Evolutionary conservation across 2,113 vertebrate genomes (phyloP).

Genomic region (Dipodomys ordii): DNA sequence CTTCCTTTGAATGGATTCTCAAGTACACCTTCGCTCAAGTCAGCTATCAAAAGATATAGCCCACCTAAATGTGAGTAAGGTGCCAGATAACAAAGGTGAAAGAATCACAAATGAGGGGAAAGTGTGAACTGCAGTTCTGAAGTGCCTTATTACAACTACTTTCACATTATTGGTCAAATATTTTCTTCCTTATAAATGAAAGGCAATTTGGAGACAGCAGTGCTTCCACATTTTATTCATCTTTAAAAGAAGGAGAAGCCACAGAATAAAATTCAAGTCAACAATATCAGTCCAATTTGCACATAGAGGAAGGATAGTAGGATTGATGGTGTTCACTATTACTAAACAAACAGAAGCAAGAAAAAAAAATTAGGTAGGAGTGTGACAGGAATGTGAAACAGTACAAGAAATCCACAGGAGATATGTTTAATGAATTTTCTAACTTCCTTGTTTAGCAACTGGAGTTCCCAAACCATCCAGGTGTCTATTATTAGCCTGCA

Average conservation of each 20-base stretch:
- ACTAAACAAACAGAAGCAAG: conserved; percentile 70
- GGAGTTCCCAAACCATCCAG: neutral
- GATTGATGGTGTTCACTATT: conserved; percentile 69
- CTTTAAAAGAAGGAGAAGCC: conserved; percentile 41
- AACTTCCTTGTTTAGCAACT: conserved; percentile 23
- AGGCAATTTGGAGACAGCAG: conserved; percentile 35
- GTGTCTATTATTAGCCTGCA: neutral
- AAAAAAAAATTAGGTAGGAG: conserved; percentile 42
- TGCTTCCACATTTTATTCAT: conserved; percentile 21
- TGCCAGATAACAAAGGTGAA: neutral
- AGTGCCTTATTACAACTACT: conserved; percentile 10
- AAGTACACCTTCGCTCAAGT: neutral
- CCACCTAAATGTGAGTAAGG: neutral
- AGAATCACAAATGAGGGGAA: neutral
- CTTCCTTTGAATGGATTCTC: neutral
- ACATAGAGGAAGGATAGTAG: conserved; percentile 35
- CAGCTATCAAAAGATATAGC: neutral
- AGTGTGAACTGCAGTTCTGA: neutral
- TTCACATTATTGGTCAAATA: neutral
- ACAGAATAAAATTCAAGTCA: conserved; percentile 48
- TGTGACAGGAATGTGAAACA: neutral
- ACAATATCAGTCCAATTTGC: conserved; percentile 55
- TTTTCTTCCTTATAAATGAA: neutral
- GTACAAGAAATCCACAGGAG: neutral
- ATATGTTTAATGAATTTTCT: neutral